These are phyloP conservation scores for Hoplodrina ambigua DNA, from an alignment of 2,888 invertebrate genomes.

Conservation along the genomic window DNA sequence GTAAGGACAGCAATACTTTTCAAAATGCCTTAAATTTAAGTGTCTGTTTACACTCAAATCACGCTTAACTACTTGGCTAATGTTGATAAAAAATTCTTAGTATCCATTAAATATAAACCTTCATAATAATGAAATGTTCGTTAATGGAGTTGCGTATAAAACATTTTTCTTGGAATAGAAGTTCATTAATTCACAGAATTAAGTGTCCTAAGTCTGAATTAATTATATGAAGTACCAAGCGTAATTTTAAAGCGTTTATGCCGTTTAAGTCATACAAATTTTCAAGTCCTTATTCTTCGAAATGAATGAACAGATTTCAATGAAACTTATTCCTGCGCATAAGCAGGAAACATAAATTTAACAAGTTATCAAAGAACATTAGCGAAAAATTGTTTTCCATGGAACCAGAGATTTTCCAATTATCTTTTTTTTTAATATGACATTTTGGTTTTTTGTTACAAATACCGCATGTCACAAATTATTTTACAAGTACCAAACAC, in stretches of 20 bases:
- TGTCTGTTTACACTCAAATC: neutral
- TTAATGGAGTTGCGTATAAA: constrained; percentile 13
- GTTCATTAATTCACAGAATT: constrained; percentile 2
- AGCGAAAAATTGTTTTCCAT: too few relatives aligned
- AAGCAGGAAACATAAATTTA: too few relatives aligned
- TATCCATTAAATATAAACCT: constrained; percentile 28
- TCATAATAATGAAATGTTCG: constrained; percentile 8
- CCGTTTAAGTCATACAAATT: too few relatives aligned
- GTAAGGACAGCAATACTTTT: neutral
- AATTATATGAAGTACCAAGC: neutral
- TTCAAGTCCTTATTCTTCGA: too few relatives aligned
- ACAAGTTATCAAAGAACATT: too few relatives aligned
- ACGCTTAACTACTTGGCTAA: neutral
- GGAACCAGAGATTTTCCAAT: too few relatives aligned
- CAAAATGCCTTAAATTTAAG: neutral
- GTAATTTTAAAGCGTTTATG: neutral
- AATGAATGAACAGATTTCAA: too few relatives aligned
- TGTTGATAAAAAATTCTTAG: constrained; percentile 1
- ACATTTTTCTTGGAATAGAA: constrained; percentile 18
- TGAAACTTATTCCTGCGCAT: too few relatives aligned
- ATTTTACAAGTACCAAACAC: too few relatives aligned
- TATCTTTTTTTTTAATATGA: too few relatives aligned
- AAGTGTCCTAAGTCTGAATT: neutral
- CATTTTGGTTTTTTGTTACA: too few relatives aligned
- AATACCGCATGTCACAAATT: too few relatives aligned